Evolutionary conservation across 2,797 vertebrate genomes (phyloP).

Genomic region (Tachyglossus aculeatus): DNA sequence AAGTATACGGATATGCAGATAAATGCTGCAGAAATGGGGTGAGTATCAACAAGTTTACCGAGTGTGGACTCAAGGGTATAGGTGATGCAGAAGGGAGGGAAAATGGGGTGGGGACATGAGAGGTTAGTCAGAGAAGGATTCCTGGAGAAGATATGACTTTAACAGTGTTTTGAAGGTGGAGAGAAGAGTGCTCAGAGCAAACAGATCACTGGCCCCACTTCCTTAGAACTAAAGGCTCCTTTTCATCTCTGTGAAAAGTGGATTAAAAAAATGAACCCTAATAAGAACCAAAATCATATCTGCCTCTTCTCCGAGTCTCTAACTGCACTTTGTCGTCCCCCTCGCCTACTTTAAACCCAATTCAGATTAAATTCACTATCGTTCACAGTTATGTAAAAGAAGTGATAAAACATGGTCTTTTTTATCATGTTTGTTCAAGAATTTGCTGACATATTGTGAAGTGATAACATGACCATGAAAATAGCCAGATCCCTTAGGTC

Average conservation of each 20-base stretch:
- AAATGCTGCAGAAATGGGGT: too few species aligned
- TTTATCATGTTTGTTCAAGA: slow-evolving; percentile 63
- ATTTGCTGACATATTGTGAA: slow-evolving; percentile 73
- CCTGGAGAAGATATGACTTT: too few species aligned
- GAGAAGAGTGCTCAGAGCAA: too few species aligned
- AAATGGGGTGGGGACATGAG: too few species aligned
- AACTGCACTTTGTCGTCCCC: slow-evolving; percentile 33
- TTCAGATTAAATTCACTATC: slow-evolving; percentile 78
- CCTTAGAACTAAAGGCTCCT: neutral
- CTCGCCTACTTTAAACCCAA: slow-evolving; percentile 59
- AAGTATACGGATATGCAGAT: too few species aligned
- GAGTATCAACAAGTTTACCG: too few species aligned
- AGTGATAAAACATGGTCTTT: slow-evolving; percentile 57
- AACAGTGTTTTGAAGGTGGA: too few species aligned
- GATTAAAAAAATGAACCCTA: neutral
- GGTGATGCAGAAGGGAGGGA: too few species aligned
- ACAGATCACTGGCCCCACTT: too few species aligned
- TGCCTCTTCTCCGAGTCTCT: neutral
- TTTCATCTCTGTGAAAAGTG: neutral
- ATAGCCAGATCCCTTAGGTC: slow-evolving; percentile 67
- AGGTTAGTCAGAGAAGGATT: too few species aligned
- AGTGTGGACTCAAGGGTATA: too few species aligned
- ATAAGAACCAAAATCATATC: neutral
- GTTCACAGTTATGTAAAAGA: slow-evolving; percentile 72
- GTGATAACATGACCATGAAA: slow-evolving; percentile 73